Evolutionary conservation across 2,888 invertebrate genomes (phyloP), one percentile per base, ranked within the genome.

Genomic region (Lypha dubia): DNA sequence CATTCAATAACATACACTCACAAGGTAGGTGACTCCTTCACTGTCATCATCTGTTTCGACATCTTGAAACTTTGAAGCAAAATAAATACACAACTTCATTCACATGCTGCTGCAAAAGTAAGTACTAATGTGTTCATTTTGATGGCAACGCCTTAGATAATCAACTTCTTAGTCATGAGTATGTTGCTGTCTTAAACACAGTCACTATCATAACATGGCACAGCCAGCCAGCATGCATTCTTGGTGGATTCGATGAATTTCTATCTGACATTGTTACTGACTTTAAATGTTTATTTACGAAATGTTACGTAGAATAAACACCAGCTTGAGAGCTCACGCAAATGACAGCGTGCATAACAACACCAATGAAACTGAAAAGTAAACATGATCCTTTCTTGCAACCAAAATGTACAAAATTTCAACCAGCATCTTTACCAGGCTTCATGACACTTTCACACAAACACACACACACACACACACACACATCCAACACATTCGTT

Each of bases 211-310:
- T 38, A 49, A 44, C 5, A 46, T 46, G 46, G 38, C 53, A 56
- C 24, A 22, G 41, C 20, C 63, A 53, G 15, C 6, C 58, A 58
- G 58, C 63, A 20, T 56, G 49, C n/a, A 44, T 60, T 20, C 62
- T 62, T 41, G 71, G 20, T 46, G 60, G 28, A 51, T 77, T 62
- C 28, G n/a, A 51, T 35, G 65, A 58, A 73, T 53, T 70, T 53
- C 79, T 84, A 84, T 79, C 84, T 84, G 84, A 80, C 84, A 80
- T 80, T 79, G 60, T 76, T 75, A 79, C 71, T 84, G 84, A 84
- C 84, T 84, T 84, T 84, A 84, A 80, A 53, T 75, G 76, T 71
- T 83, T 83, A 75, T 83, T 79, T 65, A 51, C 49, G 20, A 76
- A 58, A 74, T 53, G 46, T 58, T 74, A 20, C 20, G 15, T 53